Base-by-base conservation (phyloP, 2,113 vertebrate species). In the Setophaga kirtlandii region DNA sequence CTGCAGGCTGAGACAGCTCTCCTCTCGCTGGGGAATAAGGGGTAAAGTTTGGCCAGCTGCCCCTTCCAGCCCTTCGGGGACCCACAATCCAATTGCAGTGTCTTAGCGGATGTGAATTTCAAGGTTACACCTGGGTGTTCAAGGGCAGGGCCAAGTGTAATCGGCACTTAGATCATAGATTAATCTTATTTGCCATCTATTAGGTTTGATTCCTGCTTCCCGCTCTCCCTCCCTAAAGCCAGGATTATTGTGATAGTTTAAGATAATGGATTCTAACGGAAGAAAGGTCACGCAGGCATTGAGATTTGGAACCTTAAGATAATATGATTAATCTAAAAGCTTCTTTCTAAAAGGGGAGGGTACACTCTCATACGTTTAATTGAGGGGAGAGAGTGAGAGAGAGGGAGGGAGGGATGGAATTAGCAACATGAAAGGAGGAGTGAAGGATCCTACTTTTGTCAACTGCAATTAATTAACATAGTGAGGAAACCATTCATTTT, bases 271-370 rank as follows among this genome's bases (percentile, higher is more conserved):
- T 99, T 99, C 98, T 99, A 99, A 99, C 98, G 98, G 99, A 99
- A 98, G 98, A 98, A 99, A 99, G 99, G 99, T 99, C 99, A 99
- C 83, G 94, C 98, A 98, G 98, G 98, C 98, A 98, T 98, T 97
- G 98, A 99, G 99, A 99, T 99, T 99, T 98, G 98, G 98, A 99
- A 99, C 98, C 99, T 98, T 98, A 99, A 99, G 99, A 99, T 99
- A 99, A 99, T 99, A 99, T 99, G 99, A 99, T 99, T 99, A 99
- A 99, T 99, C 99, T 99, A 99, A 99, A 99, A 99, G 99, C 99
- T 98, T 99, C 99, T 99, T 99, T 99, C 98, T 96, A 97, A 97
- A 98, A 98, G 97, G 98, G 98, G 98, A 98, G 98, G 99, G 98
- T 98, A 96, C 95, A 98, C 98, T 99, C 98, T 99, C 99, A 99